phyloP scores from a whole-genome alignment of 1,140 invertebrate genomes.

The Drosophila funebris region DNA sequence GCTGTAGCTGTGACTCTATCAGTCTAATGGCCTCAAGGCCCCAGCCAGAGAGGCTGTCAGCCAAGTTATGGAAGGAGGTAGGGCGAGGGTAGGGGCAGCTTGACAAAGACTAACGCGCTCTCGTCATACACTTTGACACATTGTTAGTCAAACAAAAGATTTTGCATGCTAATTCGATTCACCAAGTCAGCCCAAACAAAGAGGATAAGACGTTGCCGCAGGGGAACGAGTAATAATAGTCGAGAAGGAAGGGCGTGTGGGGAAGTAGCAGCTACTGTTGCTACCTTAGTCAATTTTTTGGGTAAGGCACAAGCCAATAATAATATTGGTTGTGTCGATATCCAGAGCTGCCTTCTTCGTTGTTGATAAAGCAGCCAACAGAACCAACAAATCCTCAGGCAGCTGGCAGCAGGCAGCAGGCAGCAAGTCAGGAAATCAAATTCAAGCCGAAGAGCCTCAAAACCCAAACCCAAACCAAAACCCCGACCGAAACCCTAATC shows the following conservation, averaged over 20 bases:
- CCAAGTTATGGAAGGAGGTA: background rate
- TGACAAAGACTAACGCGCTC: constrained; percentile 72
- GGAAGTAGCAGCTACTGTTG: constrained; percentile 8
- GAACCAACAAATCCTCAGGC: background rate
- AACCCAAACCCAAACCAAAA: constrained; percentile 5
- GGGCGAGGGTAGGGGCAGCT: constrained; percentile 1
- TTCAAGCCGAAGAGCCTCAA: constrained; percentile 12
- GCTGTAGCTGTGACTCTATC: constrained; percentile 20
- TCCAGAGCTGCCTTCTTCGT: constrained; percentile 41
- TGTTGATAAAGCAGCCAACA: constrained; percentile 59
- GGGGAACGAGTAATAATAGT: background rate
- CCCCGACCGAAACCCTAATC: constrained; percentile 4
- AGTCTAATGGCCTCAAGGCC: constrained; percentile 36
- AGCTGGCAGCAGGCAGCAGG: background rate
- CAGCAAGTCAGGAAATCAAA: constrained; percentile 30
- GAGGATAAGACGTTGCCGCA: constrained; percentile 5
- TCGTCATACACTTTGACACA: constrained; percentile 81
- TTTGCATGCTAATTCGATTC: constrained; percentile 82
- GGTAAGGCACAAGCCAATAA: constrained; percentile 60
- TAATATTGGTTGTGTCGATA: constrained; percentile 71
- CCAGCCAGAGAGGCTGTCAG: background rate
- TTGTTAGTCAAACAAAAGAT: constrained; percentile 83
- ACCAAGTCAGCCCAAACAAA: constrained; percentile 46
- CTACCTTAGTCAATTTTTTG: constrained; percentile 25
- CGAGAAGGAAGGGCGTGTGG: background rate